These are phyloP conservation scores for Neodiprion fabricii DNA, from an alignment of 1,140 invertebrate species.

Conservation along the genomic window DNA sequence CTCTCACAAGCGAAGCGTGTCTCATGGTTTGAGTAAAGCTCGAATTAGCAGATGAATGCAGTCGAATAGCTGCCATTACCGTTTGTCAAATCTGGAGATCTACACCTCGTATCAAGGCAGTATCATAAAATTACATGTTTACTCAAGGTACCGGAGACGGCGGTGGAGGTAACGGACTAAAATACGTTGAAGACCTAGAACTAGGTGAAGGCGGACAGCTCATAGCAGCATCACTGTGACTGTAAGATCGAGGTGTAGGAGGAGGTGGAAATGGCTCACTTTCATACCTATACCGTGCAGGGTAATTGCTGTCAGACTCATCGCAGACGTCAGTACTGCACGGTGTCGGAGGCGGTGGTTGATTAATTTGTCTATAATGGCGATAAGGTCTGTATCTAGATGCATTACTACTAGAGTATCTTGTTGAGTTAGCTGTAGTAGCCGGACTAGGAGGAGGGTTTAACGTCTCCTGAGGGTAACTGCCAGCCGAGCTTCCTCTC, in stretches of 20 bases:
- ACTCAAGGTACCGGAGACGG: constrained; percentile 72
- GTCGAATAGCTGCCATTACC: too few species aligned
- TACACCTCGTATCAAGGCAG: too few species aligned
- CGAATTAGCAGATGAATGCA: too few species aligned
- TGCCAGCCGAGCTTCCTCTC: constrained; percentile 60
- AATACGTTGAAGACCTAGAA: constrained; percentile 77
- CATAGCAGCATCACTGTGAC: constrained; percentile 69
- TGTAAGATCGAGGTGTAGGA: constrained; percentile 82
- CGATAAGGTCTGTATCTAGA: constrained; percentile 72
- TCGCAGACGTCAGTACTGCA: constrained; percentile 94
- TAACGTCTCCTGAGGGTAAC: constrained; percentile 81
- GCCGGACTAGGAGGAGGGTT: constrained; percentile 92
- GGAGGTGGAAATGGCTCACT: constrained; percentile 82
- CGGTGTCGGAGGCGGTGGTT: constrained; percentile 91
- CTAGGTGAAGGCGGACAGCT: constrained; percentile 81
- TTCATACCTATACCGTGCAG: constrained; percentile 65
- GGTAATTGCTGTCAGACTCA: constrained; percentile 80
- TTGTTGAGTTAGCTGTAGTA: constrained; percentile 70
- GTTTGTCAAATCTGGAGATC: too few species aligned
- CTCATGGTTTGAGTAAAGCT: too few species aligned
- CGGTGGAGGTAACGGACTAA: constrained; percentile 74
- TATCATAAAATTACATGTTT: too few species aligned
- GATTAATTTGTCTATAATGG: constrained; percentile 79
- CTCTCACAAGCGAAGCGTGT: too few species aligned
- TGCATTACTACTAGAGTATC: constrained; percentile 64